Conservation (phyloP, 2,888 invertebrate species). For the Philhelius pedissequus region DNA sequence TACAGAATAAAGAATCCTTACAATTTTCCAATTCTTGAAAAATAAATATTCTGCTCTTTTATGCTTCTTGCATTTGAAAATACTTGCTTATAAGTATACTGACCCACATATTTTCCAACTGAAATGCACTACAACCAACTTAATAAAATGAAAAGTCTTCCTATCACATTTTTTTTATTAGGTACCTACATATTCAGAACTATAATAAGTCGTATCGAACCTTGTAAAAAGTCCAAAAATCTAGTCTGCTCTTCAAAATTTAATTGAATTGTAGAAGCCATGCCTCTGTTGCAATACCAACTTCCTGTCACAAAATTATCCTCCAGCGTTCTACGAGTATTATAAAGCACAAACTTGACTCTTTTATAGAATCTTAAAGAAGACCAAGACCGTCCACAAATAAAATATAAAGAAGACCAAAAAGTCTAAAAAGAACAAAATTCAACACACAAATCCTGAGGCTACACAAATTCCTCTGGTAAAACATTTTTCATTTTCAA, state of each 20-base stretch:
- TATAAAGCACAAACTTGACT: not conserved
- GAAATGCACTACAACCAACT: slow-evolving; percentile 39
- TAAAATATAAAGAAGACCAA: not conserved
- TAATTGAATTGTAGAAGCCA: slow-evolving; percentile 50
- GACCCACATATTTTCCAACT: not conserved
- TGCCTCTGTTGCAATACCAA: slow-evolving; percentile 20
- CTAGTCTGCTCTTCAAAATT: slow-evolving; percentile 37
- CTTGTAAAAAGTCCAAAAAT: slow-evolving; percentile 18
- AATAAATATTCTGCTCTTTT: too few relatives aligned
- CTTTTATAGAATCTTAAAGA: not conserved
- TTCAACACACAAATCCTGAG: slow-evolving; percentile 37
- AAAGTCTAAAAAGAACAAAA: slow-evolving; percentile 30
- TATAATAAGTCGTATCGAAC: not conserved
- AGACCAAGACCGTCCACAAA: slow-evolving; percentile 21
- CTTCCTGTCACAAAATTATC: slow-evolving; percentile 48
- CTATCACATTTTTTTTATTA: not conserved
- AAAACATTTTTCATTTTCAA: slow-evolving; percentile 49
- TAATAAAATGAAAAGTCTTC: slow-evolving; percentile 17
- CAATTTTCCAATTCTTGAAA: too few relatives aligned
- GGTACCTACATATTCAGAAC: not conserved
- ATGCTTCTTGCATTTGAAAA: too few relatives aligned
- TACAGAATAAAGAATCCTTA: too few relatives aligned
- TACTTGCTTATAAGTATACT: too few relatives aligned
- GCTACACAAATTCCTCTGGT: slow-evolving; percentile 37
- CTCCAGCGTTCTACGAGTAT: not conserved